A percentile compares a stretch with the other conserved stretches of the same genome.
Evolutionary conservation across 2,113 vertebrate species (phyloP).

Genomic region (Sminthopsis crassicaudata): DNA sequence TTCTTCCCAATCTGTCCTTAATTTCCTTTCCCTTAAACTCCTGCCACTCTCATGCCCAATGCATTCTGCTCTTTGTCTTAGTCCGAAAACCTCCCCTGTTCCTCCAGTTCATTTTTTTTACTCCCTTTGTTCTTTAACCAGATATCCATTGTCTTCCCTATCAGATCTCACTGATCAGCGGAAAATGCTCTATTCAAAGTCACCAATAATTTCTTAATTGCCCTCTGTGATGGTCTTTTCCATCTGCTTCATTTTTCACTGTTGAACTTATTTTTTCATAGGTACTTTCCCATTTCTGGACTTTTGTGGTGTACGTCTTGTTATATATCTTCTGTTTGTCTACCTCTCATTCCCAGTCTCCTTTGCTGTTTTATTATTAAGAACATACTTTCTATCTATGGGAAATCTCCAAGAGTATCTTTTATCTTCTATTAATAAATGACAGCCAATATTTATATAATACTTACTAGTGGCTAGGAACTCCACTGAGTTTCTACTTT

Average conservation of each 20-base stretch:
- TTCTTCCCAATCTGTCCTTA: background rate
- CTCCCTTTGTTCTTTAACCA: background rate
- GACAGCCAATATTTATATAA: background rate
- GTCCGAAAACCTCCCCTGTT: background rate
- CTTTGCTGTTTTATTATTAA: background rate
- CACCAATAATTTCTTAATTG: background rate
- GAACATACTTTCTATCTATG: background rate
- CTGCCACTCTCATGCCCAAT: background rate
- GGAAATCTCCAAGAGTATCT: background rate
- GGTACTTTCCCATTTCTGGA: background rate
- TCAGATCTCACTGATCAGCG: background rate
- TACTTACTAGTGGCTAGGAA: accelerated
- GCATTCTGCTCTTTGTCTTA: background rate
- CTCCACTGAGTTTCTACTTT: background rate
- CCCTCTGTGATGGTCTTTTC: background rate
- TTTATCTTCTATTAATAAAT: background rate
- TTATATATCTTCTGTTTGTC: background rate
- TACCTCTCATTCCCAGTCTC: background rate
- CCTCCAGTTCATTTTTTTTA: background rate
- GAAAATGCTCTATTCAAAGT: background rate
- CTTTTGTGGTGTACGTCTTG: background rate
- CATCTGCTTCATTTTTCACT: background rate
- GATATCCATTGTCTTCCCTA: background rate
- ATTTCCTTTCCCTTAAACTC: background rate
- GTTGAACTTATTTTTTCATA: background rate